phyloP scores from a whole-genome alignment of 2,797 vertebrate species.

The Hozukius guyotensis region DNA sequence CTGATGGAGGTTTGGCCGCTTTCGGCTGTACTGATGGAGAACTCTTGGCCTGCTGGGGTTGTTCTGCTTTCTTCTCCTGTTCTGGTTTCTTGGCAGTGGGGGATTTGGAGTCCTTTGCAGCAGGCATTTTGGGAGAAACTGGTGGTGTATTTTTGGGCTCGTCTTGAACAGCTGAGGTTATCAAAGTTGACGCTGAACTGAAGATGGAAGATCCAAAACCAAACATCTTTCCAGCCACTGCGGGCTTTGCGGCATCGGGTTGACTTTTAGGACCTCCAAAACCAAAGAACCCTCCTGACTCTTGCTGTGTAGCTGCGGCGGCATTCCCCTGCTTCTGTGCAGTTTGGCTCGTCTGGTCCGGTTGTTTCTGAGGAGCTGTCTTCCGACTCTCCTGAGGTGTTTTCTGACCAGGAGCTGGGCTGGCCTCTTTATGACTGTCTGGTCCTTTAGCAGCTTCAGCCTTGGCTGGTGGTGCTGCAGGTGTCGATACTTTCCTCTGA shows the following conservation, averaged over 20 bases:
- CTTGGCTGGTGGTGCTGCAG: slow-evolving; percentile 63
- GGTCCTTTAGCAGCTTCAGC: slow-evolving; percentile 68
- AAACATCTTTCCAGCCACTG: slow-evolving; percentile 92
- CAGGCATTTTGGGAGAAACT: slow-evolving; percentile 74
- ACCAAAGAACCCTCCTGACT: slow-evolving; percentile 67
- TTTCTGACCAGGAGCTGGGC: slow-evolving; percentile 72
- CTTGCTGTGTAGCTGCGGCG: slow-evolving; percentile 45
- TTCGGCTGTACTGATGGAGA: slow-evolving; percentile 44
- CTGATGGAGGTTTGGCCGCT: slow-evolving; percentile 51
- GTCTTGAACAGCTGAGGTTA: slow-evolving; percentile 87
- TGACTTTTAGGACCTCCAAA: slow-evolving; percentile 71
- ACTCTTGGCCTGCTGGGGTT: slow-evolving; percentile 47
- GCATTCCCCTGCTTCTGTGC: slow-evolving; percentile 67
- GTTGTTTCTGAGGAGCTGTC: slow-evolving; percentile 70
- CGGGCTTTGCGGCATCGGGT: slow-evolving; percentile 84
- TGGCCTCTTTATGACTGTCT: slow-evolving; percentile 57
- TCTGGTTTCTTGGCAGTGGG: slow-evolving; percentile 48
- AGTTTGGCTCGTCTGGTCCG: slow-evolving; percentile 46
- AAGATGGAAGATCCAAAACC: slow-evolving; percentile 95
- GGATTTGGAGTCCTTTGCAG: slow-evolving; percentile 64
- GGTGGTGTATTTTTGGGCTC: slow-evolving; percentile 73
- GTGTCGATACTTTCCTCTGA: slow-evolving; percentile 49
- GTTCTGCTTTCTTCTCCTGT: slow-evolving; percentile 60
- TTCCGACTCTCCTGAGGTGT: slow-evolving; percentile 63
- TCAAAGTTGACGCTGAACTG: slow-evolving; percentile 93